phyloP scores from a whole-genome alignment of 2,797 vertebrate genomes.

The Pseudomugil gertrudae region DNA sequence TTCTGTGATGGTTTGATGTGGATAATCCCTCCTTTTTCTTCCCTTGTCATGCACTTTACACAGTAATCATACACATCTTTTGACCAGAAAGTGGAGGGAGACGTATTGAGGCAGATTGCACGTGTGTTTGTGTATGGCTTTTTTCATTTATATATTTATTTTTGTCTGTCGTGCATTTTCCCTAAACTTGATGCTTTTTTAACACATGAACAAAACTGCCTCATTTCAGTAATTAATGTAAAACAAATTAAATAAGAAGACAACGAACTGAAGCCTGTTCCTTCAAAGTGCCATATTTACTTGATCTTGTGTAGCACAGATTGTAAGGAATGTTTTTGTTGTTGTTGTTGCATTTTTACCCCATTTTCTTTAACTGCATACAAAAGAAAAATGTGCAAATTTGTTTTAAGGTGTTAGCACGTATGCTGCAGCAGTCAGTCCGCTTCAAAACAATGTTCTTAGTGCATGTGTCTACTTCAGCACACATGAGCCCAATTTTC shows the following conservation, averaged over 20 bases:
- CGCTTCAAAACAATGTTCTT: background rate
- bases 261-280: background rate
- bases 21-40: background rate
- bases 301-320: too few relatives aligned
- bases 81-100: background rate
- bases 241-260: background rate
- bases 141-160: too few relatives aligned
- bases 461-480: background rate
- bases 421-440: background rate
- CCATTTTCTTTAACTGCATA: background rate
- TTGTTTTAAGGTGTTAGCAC: background rate
- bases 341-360: too few relatives aligned
- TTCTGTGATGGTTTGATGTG: constrained; percentile 9
- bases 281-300: background rate
- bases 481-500: constrained; percentile 41
- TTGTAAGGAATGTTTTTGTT: too few relatives aligned
- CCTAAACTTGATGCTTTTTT: background rate
- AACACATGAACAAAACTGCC: background rate
- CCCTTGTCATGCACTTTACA: background rate
- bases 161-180: background rate
- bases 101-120: background rate
- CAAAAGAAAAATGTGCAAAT: background rate
- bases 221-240: background rate
- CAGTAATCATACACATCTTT: constrained; percentile 8
- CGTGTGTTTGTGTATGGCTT: constrained; percentile 7